Percentiles rank a stretch among this genome's conserved stretches.
phyloP scores from a whole-genome alignment of 2,797 vertebrate species.

The Sardinella longiceps region DNA sequence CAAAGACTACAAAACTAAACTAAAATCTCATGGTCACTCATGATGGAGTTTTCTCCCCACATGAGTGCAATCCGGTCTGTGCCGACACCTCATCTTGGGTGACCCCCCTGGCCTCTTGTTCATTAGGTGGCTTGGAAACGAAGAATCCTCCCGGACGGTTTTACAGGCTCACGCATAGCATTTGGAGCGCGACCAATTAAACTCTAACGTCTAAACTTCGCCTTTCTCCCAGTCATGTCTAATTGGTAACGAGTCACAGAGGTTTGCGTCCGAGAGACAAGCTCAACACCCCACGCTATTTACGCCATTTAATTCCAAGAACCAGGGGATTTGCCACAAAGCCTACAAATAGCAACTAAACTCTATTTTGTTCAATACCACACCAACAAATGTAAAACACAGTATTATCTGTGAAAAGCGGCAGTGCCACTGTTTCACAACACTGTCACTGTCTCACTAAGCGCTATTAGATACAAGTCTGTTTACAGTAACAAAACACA shows the following conservation, averaged over 20 bases:
- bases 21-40: background rate
- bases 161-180: background rate
- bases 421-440: too few relatives aligned
- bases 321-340: too few relatives aligned
- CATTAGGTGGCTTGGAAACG: background rate
- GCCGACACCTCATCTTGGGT: background rate
- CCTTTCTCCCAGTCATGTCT: background rate
- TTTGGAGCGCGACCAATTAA: constrained; percentile 5
- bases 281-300: background rate
- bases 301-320: background rate
- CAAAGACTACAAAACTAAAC: background rate
- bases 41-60: background rate
- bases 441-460: too few relatives aligned
- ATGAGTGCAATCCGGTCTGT: background rate
- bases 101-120: background rate
- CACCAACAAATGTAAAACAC: background rate
- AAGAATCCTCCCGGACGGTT: background rate
- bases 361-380: too few relatives aligned
- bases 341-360: too few relatives aligned
- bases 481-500: too few relatives aligned
- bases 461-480: too few relatives aligned
- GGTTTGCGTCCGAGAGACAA: background rate
- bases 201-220: background rate
- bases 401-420: background rate
- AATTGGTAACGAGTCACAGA: background rate